Percentiles rank a stretch among this genome's conserved stretches.
These are phyloP conservation scores for Ethmia dodecea DNA, from an alignment of 2,888 invertebrate genomes.

Conservation along the genomic window DNA sequence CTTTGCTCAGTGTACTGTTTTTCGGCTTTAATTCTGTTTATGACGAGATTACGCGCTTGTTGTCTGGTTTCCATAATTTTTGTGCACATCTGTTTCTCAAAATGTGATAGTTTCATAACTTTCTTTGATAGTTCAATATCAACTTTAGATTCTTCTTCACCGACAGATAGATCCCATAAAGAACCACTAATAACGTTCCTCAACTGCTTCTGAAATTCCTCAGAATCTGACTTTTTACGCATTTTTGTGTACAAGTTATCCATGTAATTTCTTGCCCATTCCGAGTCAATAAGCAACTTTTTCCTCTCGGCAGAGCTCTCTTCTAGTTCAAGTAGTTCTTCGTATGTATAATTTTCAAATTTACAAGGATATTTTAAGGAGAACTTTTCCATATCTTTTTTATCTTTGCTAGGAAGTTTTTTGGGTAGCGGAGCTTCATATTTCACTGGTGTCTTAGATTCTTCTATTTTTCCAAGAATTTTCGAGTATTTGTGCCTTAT, in stretches of 20 bases:
- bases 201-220: constrained; percentile 68
- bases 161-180: constrained; percentile 72
- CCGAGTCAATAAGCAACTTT: constrained; percentile 12
- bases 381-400: constrained; percentile 54
- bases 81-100: constrained; percentile 81
- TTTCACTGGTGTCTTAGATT: constrained; percentile 31
- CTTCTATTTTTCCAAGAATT: constrained; percentile 46
- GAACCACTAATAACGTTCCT: constrained; percentile 63
- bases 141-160: constrained; percentile 69
- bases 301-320: constrained; percentile 40
- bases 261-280: constrained; percentile 68
- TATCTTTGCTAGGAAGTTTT: constrained; percentile 33
- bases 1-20: constrained; percentile 66
- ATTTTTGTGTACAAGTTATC: constrained; percentile 64
- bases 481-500: constrained; percentile 60
- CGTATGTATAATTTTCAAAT: constrained; percentile 57
- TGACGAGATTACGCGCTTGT: constrained; percentile 72
- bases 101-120: constrained; percentile 78
- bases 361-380: constrained; percentile 46
- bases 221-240: constrained; percentile 51
- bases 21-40: constrained; percentile 72
- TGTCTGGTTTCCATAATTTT: constrained; percentile 80
- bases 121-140: constrained; percentile 73
- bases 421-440: constrained; percentile 20
- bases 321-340: constrained; percentile 50